Conservation (phyloP, 2,113 vertebrate species). For the Columba janthina region DNA sequence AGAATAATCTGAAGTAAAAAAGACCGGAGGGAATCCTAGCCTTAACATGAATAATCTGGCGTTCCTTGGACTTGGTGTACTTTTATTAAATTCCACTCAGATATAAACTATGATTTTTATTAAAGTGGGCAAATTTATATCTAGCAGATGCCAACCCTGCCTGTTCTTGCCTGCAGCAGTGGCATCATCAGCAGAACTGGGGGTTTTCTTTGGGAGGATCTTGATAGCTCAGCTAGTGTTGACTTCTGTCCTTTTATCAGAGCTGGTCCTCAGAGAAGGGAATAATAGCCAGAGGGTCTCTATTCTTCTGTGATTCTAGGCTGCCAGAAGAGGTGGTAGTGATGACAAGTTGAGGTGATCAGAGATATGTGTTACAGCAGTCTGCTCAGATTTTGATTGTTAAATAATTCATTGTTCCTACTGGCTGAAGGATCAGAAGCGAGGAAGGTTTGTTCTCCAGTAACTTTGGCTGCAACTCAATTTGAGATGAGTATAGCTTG, state of each 20-base stretch:
- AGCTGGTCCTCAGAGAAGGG: not conserved
- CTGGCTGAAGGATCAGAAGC: not conserved
- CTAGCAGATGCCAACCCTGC: not conserved
- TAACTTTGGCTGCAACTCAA: not conserved
- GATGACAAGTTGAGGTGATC: not conserved
- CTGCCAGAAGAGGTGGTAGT: not conserved
- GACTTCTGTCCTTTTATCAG: not conserved
- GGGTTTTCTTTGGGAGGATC: not conserved
- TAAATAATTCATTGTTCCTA: constrained; percentile 37
- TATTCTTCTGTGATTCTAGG: not conserved
- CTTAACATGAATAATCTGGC: not conserved
- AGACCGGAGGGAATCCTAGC: not conserved
- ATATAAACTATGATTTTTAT: not conserved
- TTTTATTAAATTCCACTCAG: not conserved
- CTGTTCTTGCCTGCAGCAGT: not conserved
- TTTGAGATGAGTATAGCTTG: not conserved
- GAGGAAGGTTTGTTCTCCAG: not conserved
- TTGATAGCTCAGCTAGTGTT: not conserved
- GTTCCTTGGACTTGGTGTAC: not conserved
- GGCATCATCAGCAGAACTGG: not conserved
- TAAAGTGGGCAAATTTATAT: not conserved
- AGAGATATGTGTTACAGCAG: not conserved
- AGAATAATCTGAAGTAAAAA: not conserved
- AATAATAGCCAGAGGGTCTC: not conserved
- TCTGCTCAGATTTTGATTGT: not conserved